A percentile compares a stretch with the other conserved stretches of the same genome.
Evolutionary conservation across 2,888 invertebrate species (phyloP).

Genomic region (Acanthosoma haemorrhoidale): DNA sequence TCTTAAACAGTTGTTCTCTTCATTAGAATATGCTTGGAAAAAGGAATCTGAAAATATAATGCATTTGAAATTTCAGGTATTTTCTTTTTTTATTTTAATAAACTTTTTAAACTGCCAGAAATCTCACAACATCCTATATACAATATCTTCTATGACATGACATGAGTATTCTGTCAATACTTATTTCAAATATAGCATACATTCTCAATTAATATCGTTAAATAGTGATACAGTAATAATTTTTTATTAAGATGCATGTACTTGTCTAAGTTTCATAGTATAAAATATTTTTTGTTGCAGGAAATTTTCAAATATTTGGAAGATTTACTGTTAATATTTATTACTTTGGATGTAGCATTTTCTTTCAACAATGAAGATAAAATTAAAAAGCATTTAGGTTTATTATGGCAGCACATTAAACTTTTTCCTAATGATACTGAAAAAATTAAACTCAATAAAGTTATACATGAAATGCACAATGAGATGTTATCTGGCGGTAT

Average conservation of each 20-base stretch:
- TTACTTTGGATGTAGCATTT: slow-evolving; percentile 63
- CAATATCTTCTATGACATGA: too few species aligned
- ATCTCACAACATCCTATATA: too few species aligned
- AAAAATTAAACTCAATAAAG: slow-evolving; percentile 62
- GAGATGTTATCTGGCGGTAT: slow-evolving; percentile 57
- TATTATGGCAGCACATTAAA: slow-evolving; percentile 63
- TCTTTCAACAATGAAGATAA: slow-evolving; percentile 49
- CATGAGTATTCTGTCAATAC: too few species aligned
- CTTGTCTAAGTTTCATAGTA: neutral
- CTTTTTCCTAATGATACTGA: slow-evolving; percentile 57
- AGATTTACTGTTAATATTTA: slow-evolving; percentile 49
- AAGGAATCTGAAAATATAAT: slow-evolving; percentile 46
- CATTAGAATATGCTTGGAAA: slow-evolving; percentile 51
- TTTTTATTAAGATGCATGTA: too few species aligned
- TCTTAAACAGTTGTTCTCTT: slow-evolving; percentile 67
- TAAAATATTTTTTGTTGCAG: slow-evolving; percentile 44
- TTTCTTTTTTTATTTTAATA: too few species aligned
- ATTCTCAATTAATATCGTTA: too few species aligned
- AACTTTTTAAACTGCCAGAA: too few species aligned
- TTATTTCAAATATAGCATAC: neutral
- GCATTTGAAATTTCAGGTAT: slow-evolving; percentile 44
- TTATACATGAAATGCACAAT: slow-evolving; percentile 63
- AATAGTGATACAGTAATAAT: too few species aligned
- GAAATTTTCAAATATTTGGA: slow-evolving; percentile 49
- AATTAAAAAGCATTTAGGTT: slow-evolving; percentile 66